These are phyloP conservation scores for Bombyx mandarina DNA, from an alignment of 1,140 invertebrate species.

Conservation along the genomic window DNA sequence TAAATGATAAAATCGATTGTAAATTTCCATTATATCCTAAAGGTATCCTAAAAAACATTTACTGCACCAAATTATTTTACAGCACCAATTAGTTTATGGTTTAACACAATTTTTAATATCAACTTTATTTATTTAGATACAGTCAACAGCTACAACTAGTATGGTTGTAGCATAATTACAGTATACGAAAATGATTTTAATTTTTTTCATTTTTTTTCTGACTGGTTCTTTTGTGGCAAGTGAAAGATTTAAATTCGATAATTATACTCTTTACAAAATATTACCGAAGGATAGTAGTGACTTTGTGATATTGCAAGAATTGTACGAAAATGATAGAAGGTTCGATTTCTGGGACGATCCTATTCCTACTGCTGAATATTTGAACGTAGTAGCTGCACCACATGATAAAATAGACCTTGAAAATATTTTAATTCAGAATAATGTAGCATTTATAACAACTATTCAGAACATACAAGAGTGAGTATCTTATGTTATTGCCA, in stretches of 20 bases:
- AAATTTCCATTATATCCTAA: too few relatives aligned
- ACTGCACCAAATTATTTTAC: too few relatives aligned
- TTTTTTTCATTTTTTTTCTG: slow-evolving; percentile 19
- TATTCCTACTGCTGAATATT: slow-evolving; percentile 21
- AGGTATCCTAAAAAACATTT: too few relatives aligned
- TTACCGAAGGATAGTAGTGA: slow-evolving; percentile 34
- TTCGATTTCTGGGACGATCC: slow-evolving; percentile 52
- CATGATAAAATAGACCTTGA: slow-evolving; percentile 34
- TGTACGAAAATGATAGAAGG: slow-evolving; percentile 22
- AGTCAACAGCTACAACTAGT: background rate
- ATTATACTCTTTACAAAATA: slow-evolving; percentile 45
- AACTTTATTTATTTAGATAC: background rate
- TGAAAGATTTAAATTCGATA: slow-evolving; percentile 41
- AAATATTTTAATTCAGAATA: slow-evolving; percentile 23
- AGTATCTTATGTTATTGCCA: slow-evolving; percentile 16
- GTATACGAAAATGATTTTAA: slow-evolving; percentile 20
- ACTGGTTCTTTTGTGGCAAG: slow-evolving; percentile 7
- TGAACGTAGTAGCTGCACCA: slow-evolving; percentile 42
- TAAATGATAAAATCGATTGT: too few relatives aligned
- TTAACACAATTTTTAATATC: background rate
- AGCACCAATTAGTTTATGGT: too few relatives aligned
- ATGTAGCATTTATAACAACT: slow-evolving; percentile 31
- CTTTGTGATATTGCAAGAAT: slow-evolving; percentile 29
- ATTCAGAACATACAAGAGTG: slow-evolving; percentile 52
- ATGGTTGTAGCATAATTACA: background rate